A percentile compares a stretch with the other conserved stretches of the same genome.
Conservation (phyloP, 2,888 invertebrate genomes). For the Rhyacophila evoluta region DNA sequence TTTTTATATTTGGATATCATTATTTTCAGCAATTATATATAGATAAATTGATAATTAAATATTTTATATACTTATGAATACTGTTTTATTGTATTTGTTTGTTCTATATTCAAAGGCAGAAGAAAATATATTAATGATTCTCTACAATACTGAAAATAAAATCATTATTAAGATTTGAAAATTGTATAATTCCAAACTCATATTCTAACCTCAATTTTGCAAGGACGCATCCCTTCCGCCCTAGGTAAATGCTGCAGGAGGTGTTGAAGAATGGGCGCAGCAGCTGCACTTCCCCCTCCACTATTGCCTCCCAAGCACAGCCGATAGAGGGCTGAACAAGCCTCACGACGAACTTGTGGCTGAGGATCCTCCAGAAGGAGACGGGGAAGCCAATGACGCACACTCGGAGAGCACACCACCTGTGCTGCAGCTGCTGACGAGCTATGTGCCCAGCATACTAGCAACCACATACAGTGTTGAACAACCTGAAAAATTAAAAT, state of each 20-base stretch:
- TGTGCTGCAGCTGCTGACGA: constrained; percentile 82
- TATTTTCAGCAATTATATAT: too few species aligned
- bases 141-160: too few species aligned
- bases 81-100: too few species aligned
- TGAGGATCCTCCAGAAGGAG: constrained; percentile 93
- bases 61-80: too few species aligned
- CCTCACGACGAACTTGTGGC: constrained; percentile 90
- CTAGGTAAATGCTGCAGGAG: constrained; percentile 84
- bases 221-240: constrained; percentile 87
- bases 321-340: constrained; percentile 92
- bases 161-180: too few species aligned
- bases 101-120: too few species aligned
- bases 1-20: too few species aligned
- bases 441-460: constrained; percentile 94
- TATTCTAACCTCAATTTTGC: constrained; percentile 63
- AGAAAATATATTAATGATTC: too few species aligned
- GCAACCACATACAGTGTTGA: constrained; percentile 91
- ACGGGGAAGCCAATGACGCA: constrained; percentile 85
- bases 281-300: constrained; percentile 55
- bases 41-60: too few species aligned
- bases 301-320: constrained; percentile 80
- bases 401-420: constrained; percentile 80
- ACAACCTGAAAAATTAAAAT: constrained; percentile 72
- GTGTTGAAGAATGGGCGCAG: constrained; percentile 78
- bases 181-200: too few species aligned